phyloP scores from a whole-genome alignment of 2,797 vertebrate species.

The Manis crassicaudata region DNA sequence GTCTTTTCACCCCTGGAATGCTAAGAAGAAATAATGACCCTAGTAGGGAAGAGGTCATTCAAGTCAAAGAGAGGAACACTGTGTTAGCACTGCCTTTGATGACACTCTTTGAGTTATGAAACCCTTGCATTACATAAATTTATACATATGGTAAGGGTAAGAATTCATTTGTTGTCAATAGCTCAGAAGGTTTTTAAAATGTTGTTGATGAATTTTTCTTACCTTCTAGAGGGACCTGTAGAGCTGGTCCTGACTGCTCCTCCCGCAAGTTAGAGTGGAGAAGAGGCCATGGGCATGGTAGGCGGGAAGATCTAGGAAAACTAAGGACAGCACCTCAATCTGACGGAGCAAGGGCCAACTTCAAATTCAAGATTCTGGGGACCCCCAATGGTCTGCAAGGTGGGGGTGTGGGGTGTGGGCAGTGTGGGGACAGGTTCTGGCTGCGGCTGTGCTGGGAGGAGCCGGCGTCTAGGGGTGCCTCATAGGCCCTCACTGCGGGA shows the following conservation, averaged over 20 bases:
- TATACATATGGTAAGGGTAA: constrained; percentile 29
- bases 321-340: neutral
- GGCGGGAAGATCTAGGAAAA: neutral
- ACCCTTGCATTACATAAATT: constrained; percentile 14
- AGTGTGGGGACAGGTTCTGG: neutral
- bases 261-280: neutral
- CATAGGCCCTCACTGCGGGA: neutral
- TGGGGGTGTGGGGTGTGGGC: too few relatives aligned
- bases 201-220: neutral
- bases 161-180: neutral
- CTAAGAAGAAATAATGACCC: neutral
- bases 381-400: neutral
- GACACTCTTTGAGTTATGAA: neutral
- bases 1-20: constrained; percentile 10
- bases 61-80: constrained; percentile 6
- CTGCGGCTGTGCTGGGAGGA: neutral
- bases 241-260: neutral
- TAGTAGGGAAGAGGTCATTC: neutral
- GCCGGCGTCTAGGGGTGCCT: neutral
- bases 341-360: neutral
- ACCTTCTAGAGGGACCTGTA: neutral
- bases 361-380: neutral
- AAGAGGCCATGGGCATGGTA: neutral
- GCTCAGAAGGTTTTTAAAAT: constrained; percentile 3
- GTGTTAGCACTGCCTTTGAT: neutral